These are phyloP conservation scores for Pimpla rufipes DNA, from an alignment of 2,888 invertebrate genomes.

Conservation along the genomic window DNA sequence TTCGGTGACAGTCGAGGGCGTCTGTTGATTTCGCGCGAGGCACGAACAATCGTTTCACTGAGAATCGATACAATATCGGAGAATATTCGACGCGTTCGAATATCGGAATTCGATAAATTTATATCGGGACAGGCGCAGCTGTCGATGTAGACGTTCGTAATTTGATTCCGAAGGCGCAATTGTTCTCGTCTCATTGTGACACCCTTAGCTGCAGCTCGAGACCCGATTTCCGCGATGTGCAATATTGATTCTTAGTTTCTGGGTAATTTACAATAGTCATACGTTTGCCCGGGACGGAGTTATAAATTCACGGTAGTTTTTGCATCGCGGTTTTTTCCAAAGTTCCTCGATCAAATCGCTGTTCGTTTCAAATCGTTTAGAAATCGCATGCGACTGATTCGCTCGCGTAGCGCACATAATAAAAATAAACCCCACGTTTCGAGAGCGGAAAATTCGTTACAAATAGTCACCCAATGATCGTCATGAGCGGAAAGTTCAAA, in stretches of 20 bases:
- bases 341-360: too few species aligned
- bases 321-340: too few species aligned
- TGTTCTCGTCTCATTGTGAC: slow-evolving; percentile 2
- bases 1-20: background rate
- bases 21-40: background rate
- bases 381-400: background rate
- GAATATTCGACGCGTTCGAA: slow-evolving; percentile 1
- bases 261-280: background rate
- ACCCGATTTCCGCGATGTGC: background rate
- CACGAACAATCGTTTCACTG: slow-evolving; percentile 3
- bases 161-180: slow-evolving; percentile 19
- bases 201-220: background rate
- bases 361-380: too few species aligned
- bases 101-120: slow-evolving; percentile 47
- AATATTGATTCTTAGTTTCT: background rate
- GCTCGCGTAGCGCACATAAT: background rate
- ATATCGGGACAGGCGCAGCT: background rate
- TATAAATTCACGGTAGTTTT: too few species aligned
- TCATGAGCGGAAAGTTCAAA: too few species aligned
- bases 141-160: slow-evolving; percentile 31
- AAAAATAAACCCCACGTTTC: too few species aligned
- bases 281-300: too few species aligned
- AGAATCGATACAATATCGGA: background rate
- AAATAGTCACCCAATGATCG: too few species aligned
- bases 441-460: too few species aligned